Conservation (phyloP, 2,797 vertebrate genomes). For the Lerista edwardsae region DNA sequence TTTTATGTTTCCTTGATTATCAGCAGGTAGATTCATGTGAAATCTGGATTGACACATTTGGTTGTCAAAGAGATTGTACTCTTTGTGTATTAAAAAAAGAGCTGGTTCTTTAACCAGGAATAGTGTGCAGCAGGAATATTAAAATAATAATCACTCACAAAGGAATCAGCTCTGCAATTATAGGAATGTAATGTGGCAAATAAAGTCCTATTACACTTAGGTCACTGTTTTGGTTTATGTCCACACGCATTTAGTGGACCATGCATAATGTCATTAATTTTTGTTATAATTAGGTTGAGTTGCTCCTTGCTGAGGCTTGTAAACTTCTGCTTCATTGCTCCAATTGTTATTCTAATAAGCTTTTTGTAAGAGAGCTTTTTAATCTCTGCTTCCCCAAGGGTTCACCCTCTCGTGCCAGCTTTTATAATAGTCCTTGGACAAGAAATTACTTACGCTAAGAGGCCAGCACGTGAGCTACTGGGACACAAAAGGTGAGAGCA, state of each 20-base stretch:
- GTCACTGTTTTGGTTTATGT: constrained; percentile 26
- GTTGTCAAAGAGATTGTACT: not conserved
- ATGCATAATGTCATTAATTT: constrained; percentile 29
- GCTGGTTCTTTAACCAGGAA: constrained; percentile 33
- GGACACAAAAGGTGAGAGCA: constrained; percentile 28
- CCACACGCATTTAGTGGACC: not conserved
- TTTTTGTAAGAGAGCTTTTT: constrained; percentile 29
- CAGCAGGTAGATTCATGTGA: not conserved
- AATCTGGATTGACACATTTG: not conserved
- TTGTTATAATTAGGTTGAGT: constrained; percentile 22
- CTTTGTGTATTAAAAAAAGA: constrained; percentile 35
- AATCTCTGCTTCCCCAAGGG: constrained; percentile 31
- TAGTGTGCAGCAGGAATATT: constrained; percentile 2
- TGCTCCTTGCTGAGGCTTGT: constrained; percentile 17
- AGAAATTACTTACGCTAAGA: constrained; percentile 13
- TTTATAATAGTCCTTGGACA: not conserved
- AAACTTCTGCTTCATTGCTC: constrained; percentile 10
- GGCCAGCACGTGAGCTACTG: not conserved
- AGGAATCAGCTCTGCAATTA: constrained; percentile 21
- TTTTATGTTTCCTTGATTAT: not conserved
- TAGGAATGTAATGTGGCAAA: not conserved
- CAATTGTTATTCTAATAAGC: constrained; percentile 24
- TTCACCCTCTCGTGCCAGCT: constrained; percentile 10
- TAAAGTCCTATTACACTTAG: constrained; percentile 22
- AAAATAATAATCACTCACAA: constrained; percentile 13